These are phyloP conservation scores for Otus sunia DNA, from an alignment of 2,113 vertebrate species.

Conservation along the genomic window DNA sequence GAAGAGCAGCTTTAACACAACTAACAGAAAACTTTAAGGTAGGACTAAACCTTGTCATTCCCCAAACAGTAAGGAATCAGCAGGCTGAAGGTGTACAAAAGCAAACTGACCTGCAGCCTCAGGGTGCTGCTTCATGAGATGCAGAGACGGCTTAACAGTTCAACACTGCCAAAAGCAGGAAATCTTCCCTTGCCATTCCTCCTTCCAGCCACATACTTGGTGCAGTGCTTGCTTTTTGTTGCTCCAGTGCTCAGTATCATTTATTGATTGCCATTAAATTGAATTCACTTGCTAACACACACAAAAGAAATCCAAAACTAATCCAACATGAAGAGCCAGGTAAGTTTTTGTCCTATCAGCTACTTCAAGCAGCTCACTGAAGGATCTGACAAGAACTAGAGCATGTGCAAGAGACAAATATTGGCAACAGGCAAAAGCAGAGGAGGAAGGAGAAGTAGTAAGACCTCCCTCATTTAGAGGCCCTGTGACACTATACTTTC, in stretches of 20 bases:
- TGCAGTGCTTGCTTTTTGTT: not conserved
- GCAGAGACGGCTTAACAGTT: not conserved
- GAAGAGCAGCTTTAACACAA: not conserved
- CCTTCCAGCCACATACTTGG: not conserved
- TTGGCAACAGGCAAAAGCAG: not conserved
- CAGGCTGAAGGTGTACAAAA: not conserved
- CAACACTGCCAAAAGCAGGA: not conserved
- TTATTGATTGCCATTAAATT: not conserved
- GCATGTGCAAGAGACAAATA: not conserved
- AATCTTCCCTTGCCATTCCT: not conserved
- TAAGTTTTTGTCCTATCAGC: not conserved
- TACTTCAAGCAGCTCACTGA: not conserved
- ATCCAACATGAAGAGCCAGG: not conserved
- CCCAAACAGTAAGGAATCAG: not conserved
- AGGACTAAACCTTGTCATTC: not conserved
- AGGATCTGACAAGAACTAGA: not conserved
- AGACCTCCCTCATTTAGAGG: not conserved
- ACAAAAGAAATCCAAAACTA: not conserved
- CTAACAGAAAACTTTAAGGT: not conserved
- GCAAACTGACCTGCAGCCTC: not conserved
- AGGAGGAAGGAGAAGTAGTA: not conserved
- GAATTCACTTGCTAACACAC: not conserved
- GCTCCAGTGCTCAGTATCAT: not conserved
- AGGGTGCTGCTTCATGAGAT: not conserved
- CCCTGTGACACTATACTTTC: not conserved